Conservation (phyloP, 1,140 invertebrate species). For the Antheraea mylitta region DNA sequence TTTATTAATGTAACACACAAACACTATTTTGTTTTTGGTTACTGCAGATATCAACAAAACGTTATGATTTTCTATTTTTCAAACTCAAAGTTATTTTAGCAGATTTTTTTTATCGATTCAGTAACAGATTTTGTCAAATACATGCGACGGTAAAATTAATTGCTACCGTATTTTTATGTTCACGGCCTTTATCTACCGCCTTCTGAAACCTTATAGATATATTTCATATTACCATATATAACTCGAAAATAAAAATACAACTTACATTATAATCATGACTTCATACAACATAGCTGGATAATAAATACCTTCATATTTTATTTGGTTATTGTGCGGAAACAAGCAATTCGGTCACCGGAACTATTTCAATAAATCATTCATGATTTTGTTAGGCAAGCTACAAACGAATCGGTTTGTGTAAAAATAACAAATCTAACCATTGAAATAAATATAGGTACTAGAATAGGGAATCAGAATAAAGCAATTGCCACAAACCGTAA, state of each 20-base stretch:
- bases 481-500: no score
- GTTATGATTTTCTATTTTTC: no score
- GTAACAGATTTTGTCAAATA: no score
- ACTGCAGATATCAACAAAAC: no score
- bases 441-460: background rate
- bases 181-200: no score
- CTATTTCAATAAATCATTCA: background rate
- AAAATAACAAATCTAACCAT: background rate
- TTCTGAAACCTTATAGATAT: no score
- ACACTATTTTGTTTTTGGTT: no score
- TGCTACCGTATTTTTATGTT: no score
- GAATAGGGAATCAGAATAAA: background rate
- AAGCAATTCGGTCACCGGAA: background rate
- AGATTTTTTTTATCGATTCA: no score
- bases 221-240: background rate
- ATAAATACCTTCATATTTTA: background rate
- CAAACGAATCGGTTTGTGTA: background rate
- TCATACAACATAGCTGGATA: background rate
- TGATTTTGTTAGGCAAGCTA: background rate
- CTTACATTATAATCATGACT: background rate
- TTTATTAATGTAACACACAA: no score
- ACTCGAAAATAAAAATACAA: background rate
- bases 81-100: no score
- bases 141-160: no score
- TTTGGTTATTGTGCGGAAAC: background rate